Evolutionary conservation across 2,888 invertebrate species (phyloP).

Genomic region (Parnassius mnemosyne): DNA sequence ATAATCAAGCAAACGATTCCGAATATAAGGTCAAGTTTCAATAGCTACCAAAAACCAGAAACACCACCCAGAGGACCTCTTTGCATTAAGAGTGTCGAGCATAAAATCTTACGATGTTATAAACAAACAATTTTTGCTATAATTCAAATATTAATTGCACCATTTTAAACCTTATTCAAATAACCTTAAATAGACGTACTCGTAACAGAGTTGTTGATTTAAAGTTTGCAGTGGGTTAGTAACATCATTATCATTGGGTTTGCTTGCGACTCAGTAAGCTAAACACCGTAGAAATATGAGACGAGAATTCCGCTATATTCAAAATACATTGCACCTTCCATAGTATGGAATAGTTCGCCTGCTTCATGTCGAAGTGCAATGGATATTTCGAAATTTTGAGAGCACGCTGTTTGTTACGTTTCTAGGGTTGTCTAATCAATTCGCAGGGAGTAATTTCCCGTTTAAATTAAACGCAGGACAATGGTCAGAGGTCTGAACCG

Average conservation of each 20-base stretch:
- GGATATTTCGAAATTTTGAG: not conserved
- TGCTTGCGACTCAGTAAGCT: conserved; percentile 8
- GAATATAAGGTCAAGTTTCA: conserved; percentile 66
- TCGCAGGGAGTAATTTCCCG: conserved; percentile 44
- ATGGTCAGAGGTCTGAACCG: conserved; percentile 70
- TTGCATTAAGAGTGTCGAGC: conserved; percentile 71
- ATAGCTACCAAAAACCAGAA: conserved; percentile 70
- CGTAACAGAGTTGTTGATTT: conserved; percentile 14
- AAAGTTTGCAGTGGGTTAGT: conserved; percentile 39
- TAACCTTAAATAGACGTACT: conserved; percentile 26
- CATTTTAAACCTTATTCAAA: conserved; percentile 35
- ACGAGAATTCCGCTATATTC: not conserved
- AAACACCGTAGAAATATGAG: conserved; percentile 6
- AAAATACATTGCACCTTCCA: conserved; percentile 30
- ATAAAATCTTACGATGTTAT: conserved; percentile 77
- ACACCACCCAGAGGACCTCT: conserved; percentile 70
- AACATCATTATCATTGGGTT: conserved; percentile 41
- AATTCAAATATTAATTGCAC: conserved; percentile 1
- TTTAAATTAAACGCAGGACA: conserved; percentile 79
- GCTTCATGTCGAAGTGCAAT: conserved; percentile 28
- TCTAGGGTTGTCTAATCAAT: conserved; percentile 67
- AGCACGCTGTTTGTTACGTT: not conserved
- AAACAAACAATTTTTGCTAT: conserved; percentile 38
- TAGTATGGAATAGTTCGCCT: conserved; percentile 1
- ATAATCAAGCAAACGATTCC: conserved; percentile 48